Conservation (phyloP, 53 echinoderm and acorn worm genomes). For the Pentamera pediparva region DNA sequence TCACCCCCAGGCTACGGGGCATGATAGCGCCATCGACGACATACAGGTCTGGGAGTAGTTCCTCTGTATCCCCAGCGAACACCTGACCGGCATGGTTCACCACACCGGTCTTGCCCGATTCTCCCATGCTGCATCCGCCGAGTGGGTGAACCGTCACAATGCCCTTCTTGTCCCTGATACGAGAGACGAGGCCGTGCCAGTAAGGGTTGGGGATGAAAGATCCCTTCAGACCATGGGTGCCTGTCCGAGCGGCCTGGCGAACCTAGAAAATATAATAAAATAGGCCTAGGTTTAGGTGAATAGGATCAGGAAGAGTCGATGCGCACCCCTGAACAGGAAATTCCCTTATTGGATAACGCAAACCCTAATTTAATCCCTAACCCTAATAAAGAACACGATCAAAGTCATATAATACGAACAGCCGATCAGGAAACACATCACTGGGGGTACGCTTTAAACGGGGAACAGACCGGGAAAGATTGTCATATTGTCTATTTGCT, state of each 20-base stretch:
- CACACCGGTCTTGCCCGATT: constrained; percentile 42
- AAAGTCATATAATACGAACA: too few species aligned
- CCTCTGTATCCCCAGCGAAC: constrained; percentile 42
- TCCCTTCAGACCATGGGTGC: constrained; percentile 34
- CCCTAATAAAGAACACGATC: too few species aligned
- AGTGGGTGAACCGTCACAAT: constrained; percentile 57
- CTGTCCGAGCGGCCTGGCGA: constrained; percentile 37
- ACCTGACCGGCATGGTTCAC: constrained; percentile 54
- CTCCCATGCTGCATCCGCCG: constrained; percentile 56
- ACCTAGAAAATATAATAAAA: constrained; percentile 6
- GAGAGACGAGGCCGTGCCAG: constrained; percentile 39
- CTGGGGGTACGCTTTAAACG: too few species aligned
- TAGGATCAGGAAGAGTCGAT: too few species aligned
- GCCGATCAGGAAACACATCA: too few species aligned
- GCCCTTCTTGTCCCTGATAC: constrained; percentile 23
- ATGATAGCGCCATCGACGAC: constrained; percentile 61
- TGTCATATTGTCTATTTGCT: too few species aligned
- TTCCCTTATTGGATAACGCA: too few species aligned
- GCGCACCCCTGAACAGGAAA: too few species aligned
- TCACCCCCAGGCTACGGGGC: constrained; percentile 56
- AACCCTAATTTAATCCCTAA: too few species aligned
- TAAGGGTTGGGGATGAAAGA: constrained; percentile 47
- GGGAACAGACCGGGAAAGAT: too few species aligned
- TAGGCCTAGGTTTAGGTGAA: too few species aligned
- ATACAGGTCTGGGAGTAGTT: constrained; percentile 33